Evolutionary conservation across 2,888 invertebrate species (phyloP).

Genomic region (Biston stratarius): DNA sequence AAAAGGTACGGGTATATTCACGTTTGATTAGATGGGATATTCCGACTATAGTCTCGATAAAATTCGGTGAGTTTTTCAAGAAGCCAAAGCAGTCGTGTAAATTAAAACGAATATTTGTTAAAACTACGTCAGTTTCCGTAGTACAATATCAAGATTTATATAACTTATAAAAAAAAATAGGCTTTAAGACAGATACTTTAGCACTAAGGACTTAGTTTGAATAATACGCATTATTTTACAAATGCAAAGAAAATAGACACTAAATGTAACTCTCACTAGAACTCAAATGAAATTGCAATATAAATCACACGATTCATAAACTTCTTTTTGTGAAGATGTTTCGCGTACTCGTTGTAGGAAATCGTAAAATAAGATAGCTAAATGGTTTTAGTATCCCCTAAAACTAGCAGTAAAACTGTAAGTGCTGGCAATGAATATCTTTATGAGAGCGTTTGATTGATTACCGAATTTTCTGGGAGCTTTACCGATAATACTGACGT

Average conservation of each 20-base stretch:
- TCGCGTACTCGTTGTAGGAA: constrained; percentile 62
- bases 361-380: constrained; percentile 79
- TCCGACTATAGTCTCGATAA: too few species aligned
- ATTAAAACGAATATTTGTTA: too few species aligned
- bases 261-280: constrained; percentile 37
- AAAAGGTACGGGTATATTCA: too few species aligned
- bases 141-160: too few species aligned
- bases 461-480: constrained; percentile 65
- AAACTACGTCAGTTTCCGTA: too few species aligned
- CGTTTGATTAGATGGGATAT: too few species aligned
- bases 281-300: constrained; percentile 39
- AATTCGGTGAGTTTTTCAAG: too few species aligned
- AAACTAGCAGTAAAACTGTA: constrained; percentile 78
- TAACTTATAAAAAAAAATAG: too few species aligned
- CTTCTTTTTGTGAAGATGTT: constrained; percentile 68
- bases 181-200: not conserved
- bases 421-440: constrained; percentile 77
- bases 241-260: constrained; percentile 27
- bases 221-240: not conserved
- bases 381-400: constrained; percentile 78
- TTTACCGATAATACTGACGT: constrained; percentile 13
- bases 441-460: constrained; percentile 79
- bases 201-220: not conserved
- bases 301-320: constrained; percentile 68
- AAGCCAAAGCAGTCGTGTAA: too few species aligned